These are phyloP conservation scores for Esox lucius DNA, from an alignment of 2,797 vertebrate species.

Conservation along the genomic window DNA sequence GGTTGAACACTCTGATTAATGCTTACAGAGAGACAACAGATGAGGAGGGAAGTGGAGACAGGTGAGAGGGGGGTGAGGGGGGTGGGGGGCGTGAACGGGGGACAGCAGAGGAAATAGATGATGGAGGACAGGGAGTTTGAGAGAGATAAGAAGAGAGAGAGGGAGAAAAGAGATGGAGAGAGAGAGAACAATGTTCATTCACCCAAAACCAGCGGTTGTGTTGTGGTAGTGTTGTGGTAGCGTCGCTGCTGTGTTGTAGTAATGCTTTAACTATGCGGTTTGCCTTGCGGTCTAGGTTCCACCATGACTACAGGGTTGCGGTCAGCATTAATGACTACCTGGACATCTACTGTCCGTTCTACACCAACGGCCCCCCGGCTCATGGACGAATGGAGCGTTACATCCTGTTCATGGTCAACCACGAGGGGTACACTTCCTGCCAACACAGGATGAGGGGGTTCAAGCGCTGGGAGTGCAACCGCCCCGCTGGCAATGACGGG, in stretches of 20 bases:
- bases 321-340: slow-evolving; percentile 98
- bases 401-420: slow-evolving; percentile 95
- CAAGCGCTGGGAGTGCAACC: slow-evolving; percentile 97
- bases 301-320: slow-evolving; percentile 89
- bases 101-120: slow-evolving; percentile 22
- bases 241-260: neutral
- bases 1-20: slow-evolving; percentile 70
- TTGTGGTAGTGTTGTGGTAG: neutral
- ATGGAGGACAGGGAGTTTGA: slow-evolving; percentile 7
- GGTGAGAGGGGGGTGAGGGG: slow-evolving; percentile 21
- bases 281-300: slow-evolving; percentile 75
- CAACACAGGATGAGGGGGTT: slow-evolving; percentile 93
- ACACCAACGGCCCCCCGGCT: slow-evolving; percentile 81
- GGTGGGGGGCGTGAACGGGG: slow-evolving; percentile 35
- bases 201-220: neutral
- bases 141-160: slow-evolving; percentile 42
- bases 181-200: slow-evolving; percentile 35
- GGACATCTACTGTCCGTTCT: slow-evolving; percentile 97
- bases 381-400: slow-evolving; percentile 91
- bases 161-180: slow-evolving; percentile 34
- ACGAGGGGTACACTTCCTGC: slow-evolving; percentile 89
- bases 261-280: neutral
- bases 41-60: slow-evolving; percentile 41
- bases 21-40: slow-evolving; percentile 67
- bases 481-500: slow-evolving; percentile 88